phyloP scores from a whole-genome alignment of 2,797 vertebrate species.

The Microctenopoma steveboyesi region DNA sequence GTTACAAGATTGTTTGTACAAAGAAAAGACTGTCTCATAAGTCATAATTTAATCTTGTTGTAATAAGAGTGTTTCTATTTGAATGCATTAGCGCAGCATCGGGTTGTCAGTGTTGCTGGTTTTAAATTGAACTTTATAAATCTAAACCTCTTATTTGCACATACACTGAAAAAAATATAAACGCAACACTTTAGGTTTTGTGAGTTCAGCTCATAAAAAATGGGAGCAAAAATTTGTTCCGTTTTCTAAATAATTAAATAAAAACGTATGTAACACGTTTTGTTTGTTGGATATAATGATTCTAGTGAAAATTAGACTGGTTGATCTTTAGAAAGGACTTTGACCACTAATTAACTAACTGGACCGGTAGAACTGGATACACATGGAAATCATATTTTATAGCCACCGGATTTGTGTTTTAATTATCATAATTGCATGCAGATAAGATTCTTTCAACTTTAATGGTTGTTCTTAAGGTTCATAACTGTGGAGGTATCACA shows the following conservation, averaged over 20 bases:
- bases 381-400: constrained; percentile 29
- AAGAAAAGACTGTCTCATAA: not conserved
- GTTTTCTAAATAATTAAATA: too few species aligned
- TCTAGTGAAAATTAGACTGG: not conserved
- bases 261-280: too few species aligned
- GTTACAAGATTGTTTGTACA: not conserved
- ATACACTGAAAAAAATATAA: too few species aligned
- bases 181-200: too few species aligned
- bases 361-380: not conserved
- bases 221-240: too few species aligned
- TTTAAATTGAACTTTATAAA: too few species aligned
- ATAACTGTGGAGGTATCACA: not conserved
- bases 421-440: not conserved
- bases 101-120: too few species aligned
- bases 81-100: too few species aligned
- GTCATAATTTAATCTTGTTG: not conserved
- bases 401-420: constrained; percentile 15
- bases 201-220: too few species aligned
- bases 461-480: not conserved
- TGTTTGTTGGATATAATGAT: not conserved
- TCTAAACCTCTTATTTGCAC: too few species aligned
- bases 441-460: constrained; percentile 21
- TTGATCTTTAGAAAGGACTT: not conserved
- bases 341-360: not conserved
- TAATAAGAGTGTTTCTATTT: too few species aligned